A percentile compares a stretch with the other conserved stretches of the same genome.
Evolutionary conservation across 2,797 vertebrate genomes (phyloP).

Genomic region (Periparus ater): DNA sequence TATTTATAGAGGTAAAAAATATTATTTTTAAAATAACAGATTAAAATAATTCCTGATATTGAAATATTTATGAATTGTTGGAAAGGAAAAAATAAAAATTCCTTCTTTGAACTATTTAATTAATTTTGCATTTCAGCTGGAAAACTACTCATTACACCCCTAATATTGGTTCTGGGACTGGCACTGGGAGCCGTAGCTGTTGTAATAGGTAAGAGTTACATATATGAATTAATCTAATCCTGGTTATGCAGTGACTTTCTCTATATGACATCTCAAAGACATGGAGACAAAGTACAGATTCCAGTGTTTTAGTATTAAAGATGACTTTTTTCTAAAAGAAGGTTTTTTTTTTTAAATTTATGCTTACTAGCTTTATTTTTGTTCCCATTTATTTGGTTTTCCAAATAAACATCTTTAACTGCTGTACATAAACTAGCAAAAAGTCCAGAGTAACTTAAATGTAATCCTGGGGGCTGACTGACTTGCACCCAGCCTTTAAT

Average conservation of each 20-base stretch:
- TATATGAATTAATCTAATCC: background rate
- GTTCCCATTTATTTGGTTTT: background rate
- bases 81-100: background rate
- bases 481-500: background rate
- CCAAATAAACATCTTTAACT: background rate
- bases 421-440: background rate
- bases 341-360: background rate
- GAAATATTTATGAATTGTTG: background rate
- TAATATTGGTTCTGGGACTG: constrained; percentile 91
- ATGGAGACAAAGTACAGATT: background rate
- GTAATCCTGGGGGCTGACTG: background rate
- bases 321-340: background rate
- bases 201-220: constrained; percentile 88
- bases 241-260: background rate
- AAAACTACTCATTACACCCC: constrained; percentile 91
- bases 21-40: background rate
- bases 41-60: background rate
- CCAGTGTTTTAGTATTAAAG: background rate
- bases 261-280: background rate
- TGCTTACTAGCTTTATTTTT: background rate
- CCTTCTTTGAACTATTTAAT: background rate
- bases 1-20: background rate
- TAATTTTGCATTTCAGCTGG: constrained; percentile 83
- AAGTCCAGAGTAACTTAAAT: background rate
- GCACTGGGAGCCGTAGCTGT: constrained; percentile 92